Conservation (phyloP, 2,113 vertebrate genomes). For the Megaptera novaeangliae region DNA sequence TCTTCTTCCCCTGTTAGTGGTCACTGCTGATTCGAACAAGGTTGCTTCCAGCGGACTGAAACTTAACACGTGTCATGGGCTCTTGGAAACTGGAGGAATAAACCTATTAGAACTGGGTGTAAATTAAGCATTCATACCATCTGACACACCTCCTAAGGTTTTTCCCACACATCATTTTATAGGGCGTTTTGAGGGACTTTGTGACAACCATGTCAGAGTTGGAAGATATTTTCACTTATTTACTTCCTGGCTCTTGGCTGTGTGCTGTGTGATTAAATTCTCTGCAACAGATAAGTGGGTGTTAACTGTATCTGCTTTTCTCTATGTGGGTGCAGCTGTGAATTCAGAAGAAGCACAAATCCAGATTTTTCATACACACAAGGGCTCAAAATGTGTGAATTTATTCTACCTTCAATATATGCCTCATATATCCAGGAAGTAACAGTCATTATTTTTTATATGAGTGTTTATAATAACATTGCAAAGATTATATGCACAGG, state of each 20-base stretch:
- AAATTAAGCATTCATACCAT: neutral
- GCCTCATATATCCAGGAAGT: neutral
- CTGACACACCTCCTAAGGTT: neutral
- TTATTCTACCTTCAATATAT: neutral
- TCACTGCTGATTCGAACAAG: rapidly evolving
- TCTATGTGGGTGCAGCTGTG: neutral
- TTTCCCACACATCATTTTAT: neutral
- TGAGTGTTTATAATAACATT: neutral
- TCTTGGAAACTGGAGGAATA: neutral
- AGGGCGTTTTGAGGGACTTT: neutral
- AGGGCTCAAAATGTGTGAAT: neutral
- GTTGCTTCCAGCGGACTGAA: neutral
- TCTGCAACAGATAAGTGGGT: slow-evolving; percentile 44
- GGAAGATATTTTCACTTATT: neutral
- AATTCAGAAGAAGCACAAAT: neutral
- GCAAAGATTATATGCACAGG: neutral
- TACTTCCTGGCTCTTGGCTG: slow-evolving; percentile 26
- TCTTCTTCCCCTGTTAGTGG: neutral
- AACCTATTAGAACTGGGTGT: neutral
- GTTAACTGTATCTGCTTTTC: slow-evolving; percentile 61
- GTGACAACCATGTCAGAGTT: neutral
- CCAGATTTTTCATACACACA: neutral
- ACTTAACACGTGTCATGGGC: neutral
- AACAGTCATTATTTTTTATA: neutral
- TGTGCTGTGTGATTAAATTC: slow-evolving; percentile 24